Evolutionary conservation across 2,113 vertebrate species (phyloP), one percentile per base, ranked within the genome.

Genomic region (Rhea pennata): DNA sequence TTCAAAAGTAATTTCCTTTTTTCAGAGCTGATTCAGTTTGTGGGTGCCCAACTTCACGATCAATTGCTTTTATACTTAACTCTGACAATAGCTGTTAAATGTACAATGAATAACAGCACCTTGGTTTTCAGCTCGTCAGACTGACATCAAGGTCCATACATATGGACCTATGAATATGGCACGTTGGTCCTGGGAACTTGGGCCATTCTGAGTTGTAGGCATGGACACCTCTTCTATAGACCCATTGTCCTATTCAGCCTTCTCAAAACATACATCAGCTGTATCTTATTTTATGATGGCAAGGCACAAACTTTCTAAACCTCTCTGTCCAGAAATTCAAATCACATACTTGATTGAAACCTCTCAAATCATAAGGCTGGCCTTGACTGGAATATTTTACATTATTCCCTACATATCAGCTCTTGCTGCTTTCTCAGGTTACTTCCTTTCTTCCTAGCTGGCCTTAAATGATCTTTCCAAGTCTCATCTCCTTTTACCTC

Each of bases 71-170:
- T 27, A 42, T 10, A 27, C 42, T 33, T 22, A 65, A 58, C 10
- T 27, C 24, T 36, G n/a, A 61, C 5, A 13, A 23, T 6, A 39
- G 13, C 1, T 51, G 31, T 7, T 67, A 59, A 67, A 36, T 12
- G 23, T 33, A 14, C 53, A 54, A 2, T 31, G 21, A 66, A 42
- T 8, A 5, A 6, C 31, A 48, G 11, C 5, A 12, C 24, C 36
- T 39, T 15, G 17, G 9, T 16, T 84, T 44, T 23, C 33, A 10
- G 23, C 24, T 19, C 33, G 31, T 61, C 74, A 78, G 29, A 15
- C 1, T 0, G 0, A 33, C 21, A n/a, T 3, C 13, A 16, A 21
- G 40, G 15, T 8, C 12, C 53, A 9, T 5, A 15, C 10, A 31
- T 58, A 33, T 5, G 26, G 8, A 36, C 36, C 50, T 36, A 46